Evolutionary conservation across 2,888 invertebrate species (phyloP).

Genomic region (Cheilosia urbana): DNA sequence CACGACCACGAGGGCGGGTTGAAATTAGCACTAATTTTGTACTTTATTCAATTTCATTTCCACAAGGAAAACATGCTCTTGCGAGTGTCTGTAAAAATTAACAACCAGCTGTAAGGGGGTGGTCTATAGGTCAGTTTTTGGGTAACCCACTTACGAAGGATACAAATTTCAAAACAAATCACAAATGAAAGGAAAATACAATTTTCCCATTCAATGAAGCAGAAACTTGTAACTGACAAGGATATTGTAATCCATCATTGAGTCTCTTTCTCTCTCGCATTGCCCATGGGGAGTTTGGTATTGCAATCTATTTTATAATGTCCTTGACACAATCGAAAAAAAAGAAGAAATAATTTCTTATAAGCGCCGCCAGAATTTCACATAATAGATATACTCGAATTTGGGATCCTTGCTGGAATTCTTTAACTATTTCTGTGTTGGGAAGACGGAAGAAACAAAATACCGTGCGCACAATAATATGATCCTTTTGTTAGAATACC

Average conservation of each 20-base stretch:
- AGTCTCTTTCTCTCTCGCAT: conserved; percentile 42
- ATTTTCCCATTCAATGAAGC: conserved; percentile 73
- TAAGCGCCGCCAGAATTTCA: background rate
- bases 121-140: conserved; percentile 50
- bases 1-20: background rate
- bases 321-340: conserved; percentile 55
- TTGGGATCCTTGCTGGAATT: conserved; percentile 24
- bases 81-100: background rate
- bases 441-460: background rate
- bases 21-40: conserved; percentile 40
- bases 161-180: conserved; percentile 43
- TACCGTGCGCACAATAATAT: background rate
- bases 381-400: conserved; percentile 15
- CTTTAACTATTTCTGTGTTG: conserved; percentile 1
- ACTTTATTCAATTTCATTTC: conserved; percentile 6
- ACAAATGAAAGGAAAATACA: conserved; percentile 54
- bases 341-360: conserved; percentile 4
- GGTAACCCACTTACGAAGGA: conserved; percentile 55
- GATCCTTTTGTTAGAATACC: conserved; percentile 76
- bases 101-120: conserved; percentile 2
- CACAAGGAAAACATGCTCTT: background rate
- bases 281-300: conserved; percentile 36
- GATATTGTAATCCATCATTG: conserved; percentile 69
- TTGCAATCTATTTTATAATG: conserved; percentile 28
- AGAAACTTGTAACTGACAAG: conserved; percentile 67